Percentiles rank a stretch among this genome's conserved stretches.
Conservation (phyloP, 2,888 invertebrate species). For the Schizaphis graminum region DNA sequence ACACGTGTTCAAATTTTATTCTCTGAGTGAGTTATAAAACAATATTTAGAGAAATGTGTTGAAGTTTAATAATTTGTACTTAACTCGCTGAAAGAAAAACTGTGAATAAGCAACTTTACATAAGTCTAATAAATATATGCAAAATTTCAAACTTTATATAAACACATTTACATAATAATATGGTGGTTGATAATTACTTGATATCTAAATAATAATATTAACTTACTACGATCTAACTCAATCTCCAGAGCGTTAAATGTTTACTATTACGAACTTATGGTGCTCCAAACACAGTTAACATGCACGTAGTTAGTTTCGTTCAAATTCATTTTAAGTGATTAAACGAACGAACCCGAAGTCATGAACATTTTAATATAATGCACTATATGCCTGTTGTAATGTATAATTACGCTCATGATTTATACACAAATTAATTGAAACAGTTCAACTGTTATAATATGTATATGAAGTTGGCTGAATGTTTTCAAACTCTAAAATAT, state of each 20-base stretch:
- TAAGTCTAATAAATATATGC: neutral
- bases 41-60: neutral
- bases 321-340: neutral
- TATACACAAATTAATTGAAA: constrained; percentile 30
- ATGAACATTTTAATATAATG: neutral
- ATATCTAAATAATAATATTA: neutral
- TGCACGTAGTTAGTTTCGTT: neutral
- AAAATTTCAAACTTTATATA: neutral
- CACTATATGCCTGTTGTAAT: neutral
- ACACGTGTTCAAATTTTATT: neutral
- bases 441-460: constrained; percentile 14
- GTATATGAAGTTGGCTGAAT: neutral
- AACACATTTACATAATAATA: neutral
- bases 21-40: neutral
- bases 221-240: neutral
- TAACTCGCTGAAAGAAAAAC: neutral
- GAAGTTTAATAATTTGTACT: neutral
- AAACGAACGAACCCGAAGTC: neutral
- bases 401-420: neutral
- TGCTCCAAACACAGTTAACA: neutral
- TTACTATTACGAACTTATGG: neutral
- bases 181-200: neutral
- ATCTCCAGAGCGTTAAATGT: neutral
- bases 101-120: neutral
- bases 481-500: neutral